Percentiles rank a stretch among this genome's conserved stretches.
These are phyloP conservation scores for Argya squamiceps DNA, from an alignment of 2,797 vertebrate genomes.

Conservation along the genomic window DNA sequence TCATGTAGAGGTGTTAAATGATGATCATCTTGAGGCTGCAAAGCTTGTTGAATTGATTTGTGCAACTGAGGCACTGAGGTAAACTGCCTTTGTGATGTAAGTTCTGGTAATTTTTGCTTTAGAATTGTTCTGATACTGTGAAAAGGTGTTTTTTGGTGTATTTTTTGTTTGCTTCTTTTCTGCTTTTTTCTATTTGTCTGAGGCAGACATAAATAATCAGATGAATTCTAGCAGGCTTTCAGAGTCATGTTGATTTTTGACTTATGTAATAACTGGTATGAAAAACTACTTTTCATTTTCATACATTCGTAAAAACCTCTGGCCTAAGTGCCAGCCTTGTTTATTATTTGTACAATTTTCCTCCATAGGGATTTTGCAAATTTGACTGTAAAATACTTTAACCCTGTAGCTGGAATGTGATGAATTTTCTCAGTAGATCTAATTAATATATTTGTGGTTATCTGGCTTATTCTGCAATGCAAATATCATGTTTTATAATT, in stretches of 20 bases:
- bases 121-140: background rate
- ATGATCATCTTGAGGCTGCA: background rate
- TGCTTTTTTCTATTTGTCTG: background rate
- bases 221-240: background rate
- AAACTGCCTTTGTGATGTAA: background rate
- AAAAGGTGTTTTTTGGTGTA: background rate
- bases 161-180: accelerated
- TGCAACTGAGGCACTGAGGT: background rate
- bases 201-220: background rate
- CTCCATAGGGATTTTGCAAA: background rate
- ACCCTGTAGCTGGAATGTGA: background rate
- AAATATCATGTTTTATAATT: background rate
- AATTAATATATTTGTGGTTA: background rate
- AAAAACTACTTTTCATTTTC: background rate
- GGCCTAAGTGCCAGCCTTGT: background rate
- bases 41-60: background rate
- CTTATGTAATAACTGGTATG: background rate
- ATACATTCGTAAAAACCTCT: background rate
- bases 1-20: background rate
- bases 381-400: background rate
- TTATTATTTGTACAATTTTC: background rate
- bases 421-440: background rate
- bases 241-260: background rate
- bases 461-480: background rate
- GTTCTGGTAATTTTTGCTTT: background rate